Base-by-base conservation (phyloP, 2,888 invertebrate species). In the Yponomeuta cagnagella region DNA sequence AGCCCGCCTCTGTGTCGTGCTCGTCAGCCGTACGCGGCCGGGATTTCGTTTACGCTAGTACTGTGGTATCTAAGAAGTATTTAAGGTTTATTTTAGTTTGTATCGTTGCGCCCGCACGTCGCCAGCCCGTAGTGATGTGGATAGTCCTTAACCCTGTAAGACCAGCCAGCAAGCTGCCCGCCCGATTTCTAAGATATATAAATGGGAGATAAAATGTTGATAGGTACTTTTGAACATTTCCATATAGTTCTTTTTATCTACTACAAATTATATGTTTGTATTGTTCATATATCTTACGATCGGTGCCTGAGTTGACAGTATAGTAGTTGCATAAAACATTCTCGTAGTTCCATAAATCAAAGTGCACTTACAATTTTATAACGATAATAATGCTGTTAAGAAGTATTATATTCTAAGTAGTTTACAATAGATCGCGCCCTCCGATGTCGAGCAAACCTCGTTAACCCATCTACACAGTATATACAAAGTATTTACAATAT, bases 401-500 rank as follows among this genome's bases (percentile, higher is more conserved):
- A 85, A 89, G 85, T 88, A 89, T 88, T 88, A 83, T 87, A 84
- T 79, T 77, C 76, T 86, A 84, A 84, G 86, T 88, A 84, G 82
- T 82, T 79, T 78, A 81, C 80, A 77, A 73, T 71, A 70, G 79
- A 72, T 73, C 73, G 65, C 68, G 67, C 76, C 79, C 83, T 81
- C 82, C 80, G 82, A 63, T 65, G 80, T 84, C 89, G 89, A 88
- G 89, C 84, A 81, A 80, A 76, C 72, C 63, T 83, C 85, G 90
- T 89, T 75, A 79, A 83, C 84, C 83, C 80, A 82, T 84, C 83
- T 83, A 84, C 84, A 87, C 89, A 88, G 82, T 88, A 88, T 85
- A 88, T 84, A 78, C 85, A 85, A 89, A 87, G 82, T 91, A 90
- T 91, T 89, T 90, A 90, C 90, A 90, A 87, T 89, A 85, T 90